Evolutionary conservation across 2,797 vertebrate species (phyloP).

Genomic region (Yasuhikotakia modesta): DNA sequence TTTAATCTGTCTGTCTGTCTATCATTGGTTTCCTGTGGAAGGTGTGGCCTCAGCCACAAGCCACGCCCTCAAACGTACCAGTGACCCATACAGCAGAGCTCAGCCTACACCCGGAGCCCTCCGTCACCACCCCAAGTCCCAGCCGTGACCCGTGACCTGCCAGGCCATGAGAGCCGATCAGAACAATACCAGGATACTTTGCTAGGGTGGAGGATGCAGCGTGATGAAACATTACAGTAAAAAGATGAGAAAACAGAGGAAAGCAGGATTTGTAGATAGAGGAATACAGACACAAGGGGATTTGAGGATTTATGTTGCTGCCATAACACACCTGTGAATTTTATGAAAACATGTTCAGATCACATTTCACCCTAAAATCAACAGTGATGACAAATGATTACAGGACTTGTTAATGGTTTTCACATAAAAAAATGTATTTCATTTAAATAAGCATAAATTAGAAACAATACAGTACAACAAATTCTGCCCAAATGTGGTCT

Average conservation of each 20-base stretch:
- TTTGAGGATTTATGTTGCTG: not conserved
- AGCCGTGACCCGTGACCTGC: slow-evolving; percentile 35
- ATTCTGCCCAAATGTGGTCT: too few relatives aligned
- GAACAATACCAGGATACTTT: slow-evolving; percentile 33
- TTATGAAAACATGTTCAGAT: not conserved
- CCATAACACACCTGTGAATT: not conserved
- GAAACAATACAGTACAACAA: too few relatives aligned
- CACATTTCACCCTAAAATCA: not conserved
- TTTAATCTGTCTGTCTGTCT: slow-evolving; percentile 16
- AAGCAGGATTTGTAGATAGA: not conserved
- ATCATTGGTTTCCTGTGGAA: slow-evolving; percentile 25
- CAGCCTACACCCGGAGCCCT: slow-evolving; percentile 30
- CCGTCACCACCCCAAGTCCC: slow-evolving; percentile 26
- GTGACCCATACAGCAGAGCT: slow-evolving; percentile 34
- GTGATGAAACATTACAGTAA: not conserved
- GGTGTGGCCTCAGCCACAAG: slow-evolving; percentile 47
- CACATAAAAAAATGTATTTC: too few relatives aligned
- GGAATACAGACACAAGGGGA: not conserved
- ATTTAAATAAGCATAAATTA: too few relatives aligned
- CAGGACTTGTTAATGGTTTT: too few relatives aligned
- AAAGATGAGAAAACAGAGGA: not conserved
- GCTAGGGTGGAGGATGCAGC: not conserved
- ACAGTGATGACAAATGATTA: not conserved
- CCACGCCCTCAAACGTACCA: slow-evolving; percentile 18
- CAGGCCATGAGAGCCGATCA: not conserved